phyloP scores from a whole-genome alignment of 2,888 invertebrate species.

The Cephalotes varians region DNA sequence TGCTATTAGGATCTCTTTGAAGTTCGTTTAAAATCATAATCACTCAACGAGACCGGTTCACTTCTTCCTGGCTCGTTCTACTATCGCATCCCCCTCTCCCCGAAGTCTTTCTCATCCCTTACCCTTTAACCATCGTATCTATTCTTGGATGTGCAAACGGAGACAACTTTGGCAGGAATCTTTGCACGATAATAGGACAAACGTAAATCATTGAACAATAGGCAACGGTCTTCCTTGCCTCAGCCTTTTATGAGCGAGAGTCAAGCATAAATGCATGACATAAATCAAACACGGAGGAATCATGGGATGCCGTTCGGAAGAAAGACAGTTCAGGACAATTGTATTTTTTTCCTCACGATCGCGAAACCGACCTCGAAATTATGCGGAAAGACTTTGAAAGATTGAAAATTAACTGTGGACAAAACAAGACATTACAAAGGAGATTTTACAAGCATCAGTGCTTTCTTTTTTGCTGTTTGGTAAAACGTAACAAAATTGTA shows the following conservation, averaged over 20 bases:
- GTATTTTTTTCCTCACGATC: constrained; percentile 18
- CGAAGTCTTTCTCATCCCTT: constrained; percentile 5
- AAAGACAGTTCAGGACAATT: constrained; percentile 12
- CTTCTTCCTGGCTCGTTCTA: constrained; percentile 66
- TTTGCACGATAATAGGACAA: constrained; percentile 75
- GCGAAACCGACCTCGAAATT: constrained; percentile 1
- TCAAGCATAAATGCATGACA: constrained; percentile 65
- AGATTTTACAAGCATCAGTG: not conserved
- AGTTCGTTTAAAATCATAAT: constrained; percentile 74
- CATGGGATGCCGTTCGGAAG: constrained; percentile 56
- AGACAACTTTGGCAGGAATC: constrained; percentile 73
- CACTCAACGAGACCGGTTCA: constrained; percentile 66
- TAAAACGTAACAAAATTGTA: not conserved
- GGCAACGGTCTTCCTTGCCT: constrained; percentile 67
- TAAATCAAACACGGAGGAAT: constrained; percentile 72
- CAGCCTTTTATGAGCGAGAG: constrained; percentile 68
- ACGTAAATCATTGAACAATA: constrained; percentile 79
- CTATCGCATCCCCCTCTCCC: constrained; percentile 36
- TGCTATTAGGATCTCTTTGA: constrained; percentile 73
- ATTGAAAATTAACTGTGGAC: constrained; percentile 30
- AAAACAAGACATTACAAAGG: not conserved
- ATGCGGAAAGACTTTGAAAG: not conserved
- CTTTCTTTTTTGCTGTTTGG: not conserved
- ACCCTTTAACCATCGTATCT: constrained; percentile 18
- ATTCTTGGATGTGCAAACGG: constrained; percentile 51